Base-by-base conservation (phyloP, 2,888 invertebrate species). In the Nomada fabriciana region DNA sequence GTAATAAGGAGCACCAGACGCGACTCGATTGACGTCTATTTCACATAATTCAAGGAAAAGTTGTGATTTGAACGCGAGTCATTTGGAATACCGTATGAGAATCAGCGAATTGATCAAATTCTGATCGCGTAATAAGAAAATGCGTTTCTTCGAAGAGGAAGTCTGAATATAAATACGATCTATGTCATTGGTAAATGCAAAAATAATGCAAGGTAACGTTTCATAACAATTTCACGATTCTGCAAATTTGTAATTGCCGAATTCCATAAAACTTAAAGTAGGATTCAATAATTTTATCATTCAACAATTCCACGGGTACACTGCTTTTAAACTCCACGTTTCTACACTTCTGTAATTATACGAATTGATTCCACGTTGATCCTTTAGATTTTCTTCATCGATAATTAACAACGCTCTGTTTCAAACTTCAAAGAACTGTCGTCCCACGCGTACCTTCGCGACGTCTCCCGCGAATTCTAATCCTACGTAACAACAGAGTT, bases 1-100 rank as follows among this genome's bases (percentile, higher is more conserved):
- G 72, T 18, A 47, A 20, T 70, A 60, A 60, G 20, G 47, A 60
- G 47, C 25, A 2, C 36, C 43, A 53, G 42, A 52, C 29, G n/a
- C 64, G n/a, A 15, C 43, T 47, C 64, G 29, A 43, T 73, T 55
- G 63, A n/a, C 43, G 25, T 47, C 29, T 29, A 57, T 29, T 57
- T 57, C 29, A 11, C 5, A 11, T 29, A 29, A 73, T 73, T 73
- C 55, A 57, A 73, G 65, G 47, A 65, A 73, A 73, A 13, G 2
- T 36, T 13, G 29, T 10, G 7, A 64, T 63, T 64, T 2, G 20
- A 2, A n/a, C 25, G 23, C 11, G 25, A 43, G 55, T 47, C 29
- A 15, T 23, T 23, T 18, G 5, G 73, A 47, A 65, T 73, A 50
- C 55, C 1, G 47, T 55, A 18, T 13, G 18, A 29, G 47, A 18